Evolutionary conservation across 2,888 invertebrate species (phyloP), one percentile per base, ranked within the genome.

Genomic region (Drosophila lacicola): DNA sequence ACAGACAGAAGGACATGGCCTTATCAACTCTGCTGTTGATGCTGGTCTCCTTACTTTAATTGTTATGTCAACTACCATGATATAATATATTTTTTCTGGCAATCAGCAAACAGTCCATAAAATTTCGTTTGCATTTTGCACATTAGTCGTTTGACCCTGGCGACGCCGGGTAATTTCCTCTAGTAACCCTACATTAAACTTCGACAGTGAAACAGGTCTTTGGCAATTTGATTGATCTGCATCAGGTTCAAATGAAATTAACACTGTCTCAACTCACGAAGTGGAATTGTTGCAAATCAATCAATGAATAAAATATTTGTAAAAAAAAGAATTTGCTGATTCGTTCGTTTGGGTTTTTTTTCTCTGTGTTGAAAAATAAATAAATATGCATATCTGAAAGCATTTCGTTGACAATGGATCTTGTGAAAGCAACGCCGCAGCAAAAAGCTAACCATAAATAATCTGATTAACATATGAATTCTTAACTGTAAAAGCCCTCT

Each of bases 161-260:
- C 29, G 2, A 29, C 8, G 29, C 29, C 29, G 29, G 29, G 29
- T 29, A 29, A 29, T 29, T 29, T 29, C 29, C 29, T 2, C 29
- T 0, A 29, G 0, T 8, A 29, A 8, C 8, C 8, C 29, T 8
- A 29, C 29, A 8, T 29, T 29, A 2, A 29, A 8, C 8, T 8
- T 6, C 25, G 25, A 2, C 25, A 25, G 5, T 25, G 25, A 25
- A 25, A 25, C 25, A 25, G 25, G 25, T 25, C 66, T 83, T 69
- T 61, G 65, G 64, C 80, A 68, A 76, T 82, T 85, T 88, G 88
- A 88, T 88, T 88, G 88, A 83, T 82, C 86, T 70, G 50, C 70
- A 60, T 14, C 55, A 57, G 60, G 25, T 44, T 63, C 29, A 66
- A 77, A 60, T 70, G 50, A 61, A 69, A 70, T 78, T 70, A 78